These are phyloP conservation scores for Alentia gelatinosa DNA, from an alignment of 2,888 invertebrate species.

Conservation along the genomic window DNA sequence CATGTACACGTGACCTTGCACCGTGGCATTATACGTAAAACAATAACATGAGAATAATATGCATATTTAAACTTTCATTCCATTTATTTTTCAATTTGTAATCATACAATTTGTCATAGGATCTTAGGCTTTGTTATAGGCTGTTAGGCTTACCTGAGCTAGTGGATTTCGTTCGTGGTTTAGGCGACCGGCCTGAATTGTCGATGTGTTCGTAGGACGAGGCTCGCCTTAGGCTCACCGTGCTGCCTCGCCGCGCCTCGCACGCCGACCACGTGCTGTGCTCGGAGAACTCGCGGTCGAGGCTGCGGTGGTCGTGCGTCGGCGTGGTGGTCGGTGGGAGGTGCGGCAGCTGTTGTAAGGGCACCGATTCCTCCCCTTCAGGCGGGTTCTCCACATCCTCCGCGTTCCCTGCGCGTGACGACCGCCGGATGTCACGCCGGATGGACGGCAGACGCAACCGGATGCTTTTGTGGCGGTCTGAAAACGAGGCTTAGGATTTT, in stretches of 20 bases:
- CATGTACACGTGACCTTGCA: too few relatives aligned
- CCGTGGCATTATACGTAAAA: too few relatives aligned
- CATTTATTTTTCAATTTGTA: too few relatives aligned
- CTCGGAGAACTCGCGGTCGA: slow-evolving; percentile 61
- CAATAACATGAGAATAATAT: too few relatives aligned
- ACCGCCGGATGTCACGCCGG: slow-evolving; percentile 73
- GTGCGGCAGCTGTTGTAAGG: slow-evolving; percentile 53
- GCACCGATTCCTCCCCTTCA: slow-evolving; percentile 56
- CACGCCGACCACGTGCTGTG: slow-evolving; percentile 55
- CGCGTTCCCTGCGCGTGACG: slow-evolving; percentile 41
- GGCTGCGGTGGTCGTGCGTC: background rate
- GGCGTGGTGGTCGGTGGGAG: slow-evolving; percentile 12
- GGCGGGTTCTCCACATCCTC: slow-evolving; percentile 59
- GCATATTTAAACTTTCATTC: too few relatives aligned
- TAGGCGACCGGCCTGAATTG: slow-evolving; percentile 48
- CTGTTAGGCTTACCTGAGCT: slow-evolving; percentile 63
- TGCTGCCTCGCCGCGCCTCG: slow-evolving; percentile 58
- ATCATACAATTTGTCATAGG: too few relatives aligned
- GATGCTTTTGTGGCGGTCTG: slow-evolving; percentile 78
- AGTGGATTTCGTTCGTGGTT: slow-evolving; percentile 34
- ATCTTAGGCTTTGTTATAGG: too few relatives aligned
- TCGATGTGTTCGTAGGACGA: slow-evolving; percentile 64
- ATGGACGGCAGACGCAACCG: slow-evolving; percentile 79
- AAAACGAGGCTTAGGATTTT: slow-evolving; percentile 42
- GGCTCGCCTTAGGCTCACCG: slow-evolving; percentile 63